Evolutionary conservation across 1,140 invertebrate genomes (phyloP).

Genomic region (Plodia interpunctella): DNA sequence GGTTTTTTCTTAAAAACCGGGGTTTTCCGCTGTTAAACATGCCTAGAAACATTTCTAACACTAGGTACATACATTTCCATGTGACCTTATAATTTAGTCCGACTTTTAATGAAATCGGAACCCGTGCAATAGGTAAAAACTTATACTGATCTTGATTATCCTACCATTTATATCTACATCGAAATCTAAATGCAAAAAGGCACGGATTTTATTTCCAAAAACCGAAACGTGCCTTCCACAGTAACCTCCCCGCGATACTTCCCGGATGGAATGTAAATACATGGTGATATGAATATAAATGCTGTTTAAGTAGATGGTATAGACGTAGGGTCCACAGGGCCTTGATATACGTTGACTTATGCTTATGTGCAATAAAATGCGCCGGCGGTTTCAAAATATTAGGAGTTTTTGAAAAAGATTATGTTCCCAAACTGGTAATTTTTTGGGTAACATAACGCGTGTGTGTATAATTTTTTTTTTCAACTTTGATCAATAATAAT

Average conservation of each 20-base stretch:
- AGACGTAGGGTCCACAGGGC: conserved; percentile 8
- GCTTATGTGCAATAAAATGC: not conserved
- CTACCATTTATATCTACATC: not conserved
- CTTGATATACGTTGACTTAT: not conserved
- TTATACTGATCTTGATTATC: not conserved
- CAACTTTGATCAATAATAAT: too few species aligned
- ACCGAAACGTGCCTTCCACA: conserved; percentile 16
- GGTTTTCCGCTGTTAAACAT: too few species aligned
- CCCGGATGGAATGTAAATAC: conserved; percentile 41
- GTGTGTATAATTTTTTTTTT: not conserved
- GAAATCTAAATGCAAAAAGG: not conserved
- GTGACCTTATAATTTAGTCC: too few species aligned
- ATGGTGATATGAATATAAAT: conserved; percentile 48
- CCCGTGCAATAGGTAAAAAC: too few species aligned
- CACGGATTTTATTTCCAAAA: conserved; percentile 21
- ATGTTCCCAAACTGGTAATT: not conserved
- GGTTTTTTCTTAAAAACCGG: too few species aligned
- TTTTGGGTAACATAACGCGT: too few species aligned
- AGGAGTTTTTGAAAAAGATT: not conserved
- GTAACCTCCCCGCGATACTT: conserved; percentile 11
- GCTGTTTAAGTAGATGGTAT: conserved; percentile 33
- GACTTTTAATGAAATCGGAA: not conserved
- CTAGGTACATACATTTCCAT: too few species aligned
- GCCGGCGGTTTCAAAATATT: not conserved
- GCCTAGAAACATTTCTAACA: too few species aligned